Percentiles rank a stretch among this genome's conserved stretches.
Evolutionary conservation across 2,797 vertebrate genomes (phyloP).

Genomic region (Alca torda): DNA sequence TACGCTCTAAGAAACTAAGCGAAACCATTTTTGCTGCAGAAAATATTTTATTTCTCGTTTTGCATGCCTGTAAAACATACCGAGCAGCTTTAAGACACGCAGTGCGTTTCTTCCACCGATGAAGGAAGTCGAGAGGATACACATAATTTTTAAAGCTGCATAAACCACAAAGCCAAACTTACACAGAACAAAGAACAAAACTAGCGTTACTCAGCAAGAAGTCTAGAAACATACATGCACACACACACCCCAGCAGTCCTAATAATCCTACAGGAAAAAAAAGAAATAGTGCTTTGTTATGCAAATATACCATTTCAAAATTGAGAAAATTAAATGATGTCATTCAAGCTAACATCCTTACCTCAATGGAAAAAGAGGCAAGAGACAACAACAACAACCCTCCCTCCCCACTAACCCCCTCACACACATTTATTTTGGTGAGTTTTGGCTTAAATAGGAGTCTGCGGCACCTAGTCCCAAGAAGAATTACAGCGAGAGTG

Average conservation of each 20-base stretch:
- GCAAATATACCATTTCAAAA: slow-evolving; percentile 41
- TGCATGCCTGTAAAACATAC: neutral
- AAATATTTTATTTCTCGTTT: neutral
- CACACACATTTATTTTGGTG: neutral
- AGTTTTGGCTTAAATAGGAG: slow-evolving; percentile 16
- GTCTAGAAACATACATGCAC: neutral
- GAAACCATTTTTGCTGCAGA: neutral
- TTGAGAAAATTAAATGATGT: slow-evolving; percentile 52
- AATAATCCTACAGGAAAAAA: slow-evolving; percentile 14
- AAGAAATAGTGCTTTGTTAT: slow-evolving; percentile 45
- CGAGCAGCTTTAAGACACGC: accelerated
- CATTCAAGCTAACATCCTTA: slow-evolving; percentile 42
- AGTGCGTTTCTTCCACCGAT: neutral
- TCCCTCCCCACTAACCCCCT: neutral
- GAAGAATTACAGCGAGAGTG: neutral
- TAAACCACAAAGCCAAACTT: slow-evolving; percentile 49
- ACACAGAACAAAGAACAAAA: slow-evolving; percentile 47
- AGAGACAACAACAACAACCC: neutral
- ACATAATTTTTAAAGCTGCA: neutral
- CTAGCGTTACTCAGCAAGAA: slow-evolving; percentile 49
- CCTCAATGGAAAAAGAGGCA: slow-evolving; percentile 22
- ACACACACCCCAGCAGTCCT: neutral
- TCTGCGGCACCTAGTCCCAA: neutral
- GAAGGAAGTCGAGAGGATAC: neutral
- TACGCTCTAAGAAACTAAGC: neutral